phyloP scores from a whole-genome alignment of 2,113 vertebrate species.

The Ictidomys tridecemlineatus region DNA sequence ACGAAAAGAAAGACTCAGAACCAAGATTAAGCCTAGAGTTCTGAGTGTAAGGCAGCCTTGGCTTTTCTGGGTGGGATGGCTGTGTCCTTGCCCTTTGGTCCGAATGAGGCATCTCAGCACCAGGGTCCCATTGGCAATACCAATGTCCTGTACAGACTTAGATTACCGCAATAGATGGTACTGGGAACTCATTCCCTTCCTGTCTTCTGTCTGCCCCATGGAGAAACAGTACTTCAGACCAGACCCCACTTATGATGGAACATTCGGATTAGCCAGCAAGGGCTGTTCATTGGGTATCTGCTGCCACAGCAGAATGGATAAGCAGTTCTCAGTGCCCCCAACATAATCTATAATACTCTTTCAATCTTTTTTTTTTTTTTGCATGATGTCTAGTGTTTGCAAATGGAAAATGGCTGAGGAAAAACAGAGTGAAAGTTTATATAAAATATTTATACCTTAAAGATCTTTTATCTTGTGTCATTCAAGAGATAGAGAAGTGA shows the following conservation, averaged over 20 bases:
- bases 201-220: neutral
- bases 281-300: neutral
- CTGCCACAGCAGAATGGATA: constrained; percentile 67
- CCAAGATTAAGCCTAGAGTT: neutral
- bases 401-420: constrained; percentile 89
- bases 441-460: constrained; percentile 92
- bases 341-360: constrained; percentile 77
- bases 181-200: neutral
- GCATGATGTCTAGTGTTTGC: constrained; percentile 86
- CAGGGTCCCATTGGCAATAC: neutral
- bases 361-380: constrained; percentile 67
- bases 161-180: neutral
- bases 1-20: neutral
- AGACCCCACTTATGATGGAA: constrained; percentile 25
- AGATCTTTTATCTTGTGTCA: constrained; percentile 91
- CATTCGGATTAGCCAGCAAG: constrained; percentile 50
- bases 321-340: constrained; percentile 14
- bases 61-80: neutral
- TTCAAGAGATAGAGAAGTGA: constrained; percentile 88
- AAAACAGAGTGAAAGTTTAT: constrained; percentile 89
- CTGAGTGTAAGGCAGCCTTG: neutral
- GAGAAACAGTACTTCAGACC: neutral
- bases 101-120: neutral
- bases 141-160: neutral
- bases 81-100: neutral